Conservation (phyloP, 2,888 invertebrate species). For the Nymphalis c-album region DNA sequence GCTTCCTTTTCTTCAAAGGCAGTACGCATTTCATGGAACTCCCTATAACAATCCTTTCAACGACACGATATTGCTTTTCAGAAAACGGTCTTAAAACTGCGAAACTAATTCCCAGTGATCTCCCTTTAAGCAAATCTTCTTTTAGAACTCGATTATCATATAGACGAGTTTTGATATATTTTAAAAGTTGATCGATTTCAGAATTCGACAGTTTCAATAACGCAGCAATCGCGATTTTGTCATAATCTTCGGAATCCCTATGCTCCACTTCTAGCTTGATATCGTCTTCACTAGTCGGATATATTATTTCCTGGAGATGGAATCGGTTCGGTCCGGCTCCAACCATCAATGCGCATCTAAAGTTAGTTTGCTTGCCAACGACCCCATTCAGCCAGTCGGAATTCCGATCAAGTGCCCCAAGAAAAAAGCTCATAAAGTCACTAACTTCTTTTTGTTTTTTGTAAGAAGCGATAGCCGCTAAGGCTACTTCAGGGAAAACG, state of each 20-base stretch:
- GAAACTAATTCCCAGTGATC: conserved; percentile 63
- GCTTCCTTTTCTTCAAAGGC: conserved; percentile 55
- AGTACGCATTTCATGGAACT: conserved; percentile 51
- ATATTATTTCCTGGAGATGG: conserved; percentile 68
- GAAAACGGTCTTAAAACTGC: conserved; percentile 63
- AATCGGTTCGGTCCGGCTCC: conserved; percentile 74
- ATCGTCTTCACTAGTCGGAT: conserved; percentile 57
- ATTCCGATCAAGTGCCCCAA: conserved; percentile 64
- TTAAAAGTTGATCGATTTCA: conserved; percentile 61
- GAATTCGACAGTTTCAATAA: conserved; percentile 57
- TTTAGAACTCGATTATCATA: conserved; percentile 56
- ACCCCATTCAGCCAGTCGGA: conserved; percentile 65
- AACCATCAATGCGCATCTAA: conserved; percentile 66
- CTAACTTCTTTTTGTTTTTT: conserved; percentile 67
- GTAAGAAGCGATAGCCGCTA: conserved; percentile 68
- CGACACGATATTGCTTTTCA: conserved; percentile 65
- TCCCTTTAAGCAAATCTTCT: conserved; percentile 66
- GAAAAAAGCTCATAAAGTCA: conserved; percentile 66
- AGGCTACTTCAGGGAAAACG: conserved; percentile 58
- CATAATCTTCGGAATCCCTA: conserved; percentile 66
- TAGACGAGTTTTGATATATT: conserved; percentile 61
- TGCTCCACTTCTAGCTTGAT: conserved; percentile 68
- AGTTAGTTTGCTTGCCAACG: conserved; percentile 60
- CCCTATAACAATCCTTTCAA: conserved; percentile 64
- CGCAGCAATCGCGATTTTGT: conserved; percentile 70